These are phyloP conservation scores for Pantala flavescens DNA, from an alignment of 1,140 invertebrate species.

Conservation along the genomic window DNA sequence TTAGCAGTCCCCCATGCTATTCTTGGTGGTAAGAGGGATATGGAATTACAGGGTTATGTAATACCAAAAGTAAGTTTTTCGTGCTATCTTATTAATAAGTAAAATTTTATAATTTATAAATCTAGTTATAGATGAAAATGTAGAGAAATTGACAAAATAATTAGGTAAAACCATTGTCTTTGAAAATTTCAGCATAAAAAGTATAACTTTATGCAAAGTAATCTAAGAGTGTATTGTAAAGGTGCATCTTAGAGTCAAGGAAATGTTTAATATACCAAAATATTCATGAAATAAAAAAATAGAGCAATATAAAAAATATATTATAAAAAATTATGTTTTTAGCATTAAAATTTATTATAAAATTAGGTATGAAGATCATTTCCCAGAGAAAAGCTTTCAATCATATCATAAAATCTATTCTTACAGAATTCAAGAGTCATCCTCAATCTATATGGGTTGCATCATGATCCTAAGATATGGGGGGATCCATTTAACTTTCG, in stretches of 20 bases:
- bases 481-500: slow-evolving; percentile 45
- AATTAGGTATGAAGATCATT: neutral
- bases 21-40: slow-evolving; percentile 31
- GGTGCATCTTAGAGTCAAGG: too few species aligned
- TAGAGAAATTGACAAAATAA: too few species aligned
- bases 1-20: slow-evolving; percentile 36
- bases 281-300: too few species aligned
- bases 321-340: too few species aligned
- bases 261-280: too few species aligned
- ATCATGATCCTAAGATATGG: slow-evolving; percentile 40
- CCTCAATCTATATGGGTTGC: slow-evolving; percentile 33
- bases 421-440: slow-evolving; percentile 32
- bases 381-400: too few species aligned
- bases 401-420: neutral
- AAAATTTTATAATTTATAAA: neutral
- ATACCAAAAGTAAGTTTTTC: slow-evolving; percentile 33
- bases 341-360: neutral
- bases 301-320: too few species aligned
- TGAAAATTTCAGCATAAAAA: too few species aligned
- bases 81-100: too few species aligned
- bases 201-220: too few species aligned
- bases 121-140: neutral
- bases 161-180: too few species aligned
- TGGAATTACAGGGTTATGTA: slow-evolving; percentile 35
- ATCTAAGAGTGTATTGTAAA: too few species aligned